Percentiles rank a stretch among this genome's conserved stretches.
These are phyloP conservation scores for Gallinago solitaria DNA, from an alignment of 2,797 vertebrate species.

Conservation along the genomic window DNA sequence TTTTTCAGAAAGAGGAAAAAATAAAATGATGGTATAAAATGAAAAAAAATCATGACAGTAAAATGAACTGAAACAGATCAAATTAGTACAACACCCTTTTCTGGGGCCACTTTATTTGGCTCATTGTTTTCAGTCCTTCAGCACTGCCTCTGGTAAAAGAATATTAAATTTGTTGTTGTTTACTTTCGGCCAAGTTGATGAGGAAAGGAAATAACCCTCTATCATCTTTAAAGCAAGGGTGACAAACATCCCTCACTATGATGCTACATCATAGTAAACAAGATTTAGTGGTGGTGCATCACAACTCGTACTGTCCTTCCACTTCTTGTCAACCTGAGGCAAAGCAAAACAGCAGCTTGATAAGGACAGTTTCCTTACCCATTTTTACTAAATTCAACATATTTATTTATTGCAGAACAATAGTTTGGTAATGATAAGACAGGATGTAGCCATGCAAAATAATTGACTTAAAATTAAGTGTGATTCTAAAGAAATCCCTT, in stretches of 20 bases:
- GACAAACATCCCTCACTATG: background rate
- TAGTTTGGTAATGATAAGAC: background rate
- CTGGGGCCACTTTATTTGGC: background rate
- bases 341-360: background rate
- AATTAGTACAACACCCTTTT: background rate
- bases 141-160: background rate
- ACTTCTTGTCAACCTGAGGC: background rate
- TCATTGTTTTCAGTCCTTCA: background rate
- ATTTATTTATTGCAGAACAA: background rate
- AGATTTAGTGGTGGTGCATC: background rate
- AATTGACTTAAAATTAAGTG: background rate
- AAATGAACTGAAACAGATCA: background rate
- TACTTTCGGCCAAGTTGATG: background rate
- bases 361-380: fast-evolving
- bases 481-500: background rate
- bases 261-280: background rate
- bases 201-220: background rate
- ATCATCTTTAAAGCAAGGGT: background rate
- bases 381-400: background rate
- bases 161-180: background rate
- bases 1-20: background rate
- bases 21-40: background rate
- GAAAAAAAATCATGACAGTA: background rate
- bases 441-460: background rate
- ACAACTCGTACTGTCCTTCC: background rate